These are phyloP conservation scores for Sebastes flavidus DNA, from an alignment of 2,797 vertebrate genomes.

Conservation along the genomic window DNA sequence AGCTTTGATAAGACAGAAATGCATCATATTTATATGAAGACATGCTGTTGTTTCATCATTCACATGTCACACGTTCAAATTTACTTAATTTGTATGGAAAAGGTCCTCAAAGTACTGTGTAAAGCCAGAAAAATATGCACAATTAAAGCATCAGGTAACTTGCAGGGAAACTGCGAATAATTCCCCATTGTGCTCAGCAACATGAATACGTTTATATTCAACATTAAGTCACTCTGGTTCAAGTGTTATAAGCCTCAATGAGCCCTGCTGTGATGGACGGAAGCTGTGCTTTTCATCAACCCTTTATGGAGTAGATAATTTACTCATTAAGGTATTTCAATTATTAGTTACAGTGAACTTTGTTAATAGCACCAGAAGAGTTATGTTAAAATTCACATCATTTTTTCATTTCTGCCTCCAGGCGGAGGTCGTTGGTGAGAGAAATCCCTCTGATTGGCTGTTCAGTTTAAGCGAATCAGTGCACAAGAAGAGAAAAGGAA, in stretches of 20 bases:
- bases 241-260: not conserved
- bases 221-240: not conserved
- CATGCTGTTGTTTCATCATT: not conserved
- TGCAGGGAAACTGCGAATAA: not conserved
- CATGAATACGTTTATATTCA: not conserved
- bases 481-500: too few species aligned
- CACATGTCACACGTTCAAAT: not conserved
- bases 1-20: not conserved
- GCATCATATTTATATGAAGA: not conserved
- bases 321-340: not conserved
- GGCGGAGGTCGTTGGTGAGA: not conserved
- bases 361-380: not conserved
- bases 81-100: not conserved
- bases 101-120: not conserved
- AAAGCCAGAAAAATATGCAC: not conserved
- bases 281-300: not conserved
- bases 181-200: not conserved
- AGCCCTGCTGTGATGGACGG: not conserved
- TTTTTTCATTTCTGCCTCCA: not conserved
- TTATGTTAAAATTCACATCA: not conserved
- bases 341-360: not conserved
- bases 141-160: not conserved
- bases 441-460: too few species aligned
- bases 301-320: not conserved
- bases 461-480: too few species aligned